These are phyloP conservation scores for Pseudopodoces humilis DNA, from an alignment of 2,113 vertebrate species.

Conservation along the genomic window DNA sequence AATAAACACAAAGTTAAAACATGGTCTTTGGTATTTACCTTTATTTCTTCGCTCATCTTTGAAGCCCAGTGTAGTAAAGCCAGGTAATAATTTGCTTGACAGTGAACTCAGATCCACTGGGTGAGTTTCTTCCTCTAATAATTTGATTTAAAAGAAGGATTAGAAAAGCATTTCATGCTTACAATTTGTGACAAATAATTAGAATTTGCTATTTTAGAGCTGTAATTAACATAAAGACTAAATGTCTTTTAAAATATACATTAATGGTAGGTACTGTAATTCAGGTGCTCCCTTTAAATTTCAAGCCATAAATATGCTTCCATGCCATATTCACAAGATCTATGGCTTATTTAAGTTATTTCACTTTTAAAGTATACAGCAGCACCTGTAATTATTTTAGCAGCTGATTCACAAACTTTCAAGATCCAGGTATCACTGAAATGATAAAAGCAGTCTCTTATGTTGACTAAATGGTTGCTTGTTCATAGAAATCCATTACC, in stretches of 20 bases:
- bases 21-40: conserved; percentile 69
- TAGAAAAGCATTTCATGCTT: not conserved
- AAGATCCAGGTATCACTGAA: not conserved
- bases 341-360: not conserved
- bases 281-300: not conserved
- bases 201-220: not conserved
- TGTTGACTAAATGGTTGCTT: not conserved
- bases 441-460: not conserved
- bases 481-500: not conserved
- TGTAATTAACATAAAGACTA: not conserved
- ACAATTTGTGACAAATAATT: not conserved
- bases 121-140: conserved; percentile 90
- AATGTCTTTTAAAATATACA: not conserved
- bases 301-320: not conserved
- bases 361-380: not conserved
- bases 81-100: conserved; percentile 92
- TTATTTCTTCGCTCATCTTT: conserved; percentile 95
- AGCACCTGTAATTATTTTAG: not conserved
- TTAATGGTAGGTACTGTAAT: not conserved
- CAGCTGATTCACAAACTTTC: not conserved
- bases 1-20: not conserved
- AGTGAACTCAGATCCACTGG: conserved; percentile 92
- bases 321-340: not conserved
- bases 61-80: conserved; percentile 91
- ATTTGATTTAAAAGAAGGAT: not conserved